phyloP scores from a whole-genome alignment of 2,113 vertebrate species.

The Eptesicus fuscus region DNA sequence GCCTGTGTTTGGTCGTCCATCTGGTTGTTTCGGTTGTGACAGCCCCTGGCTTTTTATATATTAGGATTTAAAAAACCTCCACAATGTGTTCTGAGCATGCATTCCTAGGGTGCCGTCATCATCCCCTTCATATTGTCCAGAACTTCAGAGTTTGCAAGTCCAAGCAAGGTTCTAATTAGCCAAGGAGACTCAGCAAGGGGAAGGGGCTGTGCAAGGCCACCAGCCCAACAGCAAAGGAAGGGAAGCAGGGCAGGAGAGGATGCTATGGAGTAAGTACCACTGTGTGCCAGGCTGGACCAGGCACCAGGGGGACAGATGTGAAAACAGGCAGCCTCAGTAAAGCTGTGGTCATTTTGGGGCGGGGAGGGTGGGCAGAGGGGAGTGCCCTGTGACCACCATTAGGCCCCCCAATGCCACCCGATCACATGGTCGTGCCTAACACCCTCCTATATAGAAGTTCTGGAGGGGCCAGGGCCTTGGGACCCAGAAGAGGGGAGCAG shows the following conservation, averaged over 20 bases:
- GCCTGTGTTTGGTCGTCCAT: no score
- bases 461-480: background rate
- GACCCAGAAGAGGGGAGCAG: background rate
- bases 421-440: background rate
- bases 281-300: background rate
- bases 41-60: no score
- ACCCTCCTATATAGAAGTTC: background rate
- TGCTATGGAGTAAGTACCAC: rapidly evolving
- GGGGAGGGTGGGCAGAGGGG: background rate
- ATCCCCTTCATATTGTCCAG: background rate
- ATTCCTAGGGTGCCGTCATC: background rate
- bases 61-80: background rate
- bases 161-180: background rate
- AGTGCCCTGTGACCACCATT: background rate
- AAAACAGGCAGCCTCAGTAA: rapidly evolving
- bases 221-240: background rate
- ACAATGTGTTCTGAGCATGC: background rate
- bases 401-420: background rate
- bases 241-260: background rate
- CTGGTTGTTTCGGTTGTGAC: no score
- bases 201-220: background rate
- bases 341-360: background rate
- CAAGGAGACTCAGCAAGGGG: background rate
- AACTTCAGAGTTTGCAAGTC: background rate
- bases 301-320: background rate